Evolutionary conservation across 2,113 vertebrate genomes (phyloP).

Genomic region (Phaetusa simplex): DNA sequence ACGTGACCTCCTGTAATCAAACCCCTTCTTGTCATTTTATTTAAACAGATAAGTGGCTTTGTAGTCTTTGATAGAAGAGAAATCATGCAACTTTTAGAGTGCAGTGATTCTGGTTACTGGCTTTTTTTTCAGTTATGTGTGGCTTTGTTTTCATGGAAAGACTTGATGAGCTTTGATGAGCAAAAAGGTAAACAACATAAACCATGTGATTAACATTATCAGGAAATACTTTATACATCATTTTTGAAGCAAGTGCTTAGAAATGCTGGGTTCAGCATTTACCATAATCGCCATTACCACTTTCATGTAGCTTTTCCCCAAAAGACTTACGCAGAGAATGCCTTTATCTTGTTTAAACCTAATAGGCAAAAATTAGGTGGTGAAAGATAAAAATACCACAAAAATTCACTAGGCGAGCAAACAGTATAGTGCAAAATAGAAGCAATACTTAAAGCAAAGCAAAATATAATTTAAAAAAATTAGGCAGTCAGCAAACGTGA

Average conservation of each 20-base stretch:
- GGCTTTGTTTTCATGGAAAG: not conserved
- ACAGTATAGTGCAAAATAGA: not conserved
- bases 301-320: not conserved
- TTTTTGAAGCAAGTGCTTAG: not conserved
- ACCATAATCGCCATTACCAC: not conserved
- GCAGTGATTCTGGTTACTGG: not conserved
- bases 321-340: not conserved
- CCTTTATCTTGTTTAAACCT: not conserved
- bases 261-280: not conserved
- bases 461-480: not conserved
- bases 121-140: not conserved
- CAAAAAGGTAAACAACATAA: not conserved
- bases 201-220: not conserved
- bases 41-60: not conserved
- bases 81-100: not conserved
- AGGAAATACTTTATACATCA: not conserved
- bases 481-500: not conserved
- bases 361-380: not conserved
- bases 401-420: not conserved
- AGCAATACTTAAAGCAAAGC: not conserved
- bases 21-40: not conserved
- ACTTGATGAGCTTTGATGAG: not conserved
- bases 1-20: not conserved
- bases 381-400: not conserved
- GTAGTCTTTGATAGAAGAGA: not conserved